Evolutionary conservation across 2,888 invertebrate genomes (phyloP).

Genomic region (Aspidapion aeneum): DNA sequence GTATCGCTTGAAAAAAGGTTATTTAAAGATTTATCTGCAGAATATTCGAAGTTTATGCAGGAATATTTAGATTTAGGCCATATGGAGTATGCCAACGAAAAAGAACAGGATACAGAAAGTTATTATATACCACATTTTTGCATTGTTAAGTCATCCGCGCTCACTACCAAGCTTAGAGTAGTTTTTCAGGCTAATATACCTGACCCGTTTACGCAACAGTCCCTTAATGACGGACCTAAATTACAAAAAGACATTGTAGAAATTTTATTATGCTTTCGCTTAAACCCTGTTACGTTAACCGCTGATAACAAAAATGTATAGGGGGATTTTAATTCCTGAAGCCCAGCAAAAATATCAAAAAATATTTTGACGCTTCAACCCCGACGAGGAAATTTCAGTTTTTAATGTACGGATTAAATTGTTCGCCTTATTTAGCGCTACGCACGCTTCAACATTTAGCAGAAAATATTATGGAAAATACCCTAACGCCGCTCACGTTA

Average conservation of each 20-base stretch:
- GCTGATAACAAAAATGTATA: slow-evolving; percentile 1
- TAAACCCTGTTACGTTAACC: not conserved
- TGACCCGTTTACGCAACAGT: not conserved
- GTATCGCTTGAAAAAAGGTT: not conserved
- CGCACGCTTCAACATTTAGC: slow-evolving; percentile 1
- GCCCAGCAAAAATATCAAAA: not conserved
- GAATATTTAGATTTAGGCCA: not conserved
- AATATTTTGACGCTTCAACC: slow-evolving; percentile 3
- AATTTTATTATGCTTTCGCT: not conserved
- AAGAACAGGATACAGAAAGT: not conserved
- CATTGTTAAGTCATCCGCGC: not conserved
- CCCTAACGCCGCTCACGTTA: not conserved
- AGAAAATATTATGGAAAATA: not conserved
- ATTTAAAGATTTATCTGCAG: not conserved
- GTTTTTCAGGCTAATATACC: slow-evolving; percentile 1
- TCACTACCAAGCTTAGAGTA: not conserved
- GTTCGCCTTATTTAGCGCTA: not conserved
- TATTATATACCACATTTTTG: slow-evolving; percentile 1
- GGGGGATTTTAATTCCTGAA: not conserved
- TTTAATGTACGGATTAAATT: slow-evolving; percentile 1
- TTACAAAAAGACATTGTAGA: not conserved
- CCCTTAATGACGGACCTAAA: not conserved
- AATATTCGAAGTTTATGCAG: slow-evolving; percentile 1
- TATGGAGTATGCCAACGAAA: not conserved
- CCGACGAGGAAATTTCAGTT: not conserved